These are phyloP conservation scores for Porites cylindrica DNA, from an alignment of 92 coral and sea anemone genomes.

Conservation along the genomic window DNA sequence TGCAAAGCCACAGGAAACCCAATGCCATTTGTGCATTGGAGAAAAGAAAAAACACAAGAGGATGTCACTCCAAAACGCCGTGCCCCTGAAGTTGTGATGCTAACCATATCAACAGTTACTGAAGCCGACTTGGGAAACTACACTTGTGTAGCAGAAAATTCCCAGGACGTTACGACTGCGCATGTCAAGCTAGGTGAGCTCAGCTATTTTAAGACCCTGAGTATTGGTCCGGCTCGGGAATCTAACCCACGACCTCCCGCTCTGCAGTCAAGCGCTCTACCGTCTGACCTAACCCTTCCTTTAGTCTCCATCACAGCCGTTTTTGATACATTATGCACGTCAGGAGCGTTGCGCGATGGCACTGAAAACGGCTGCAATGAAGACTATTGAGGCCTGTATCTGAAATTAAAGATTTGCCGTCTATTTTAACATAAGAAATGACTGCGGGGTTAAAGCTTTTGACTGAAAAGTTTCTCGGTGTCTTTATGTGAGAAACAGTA, in stretches of 20 bases:
- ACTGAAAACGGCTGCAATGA: neutral
- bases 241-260: too few relatives aligned
- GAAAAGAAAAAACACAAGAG: slow-evolving; percentile 29
- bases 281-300: neutral
- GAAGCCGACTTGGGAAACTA: slow-evolving; percentile 64
- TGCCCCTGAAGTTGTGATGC: slow-evolving; percentile 9
- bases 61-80: neutral
- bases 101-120: slow-evolving; percentile 37
- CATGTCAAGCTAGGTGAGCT: slow-evolving; percentile 10
- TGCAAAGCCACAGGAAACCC: slow-evolving; percentile 87
- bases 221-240: too few relatives aligned
- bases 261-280: too few relatives aligned
- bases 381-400: neutral
- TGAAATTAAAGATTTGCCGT: too few relatives aligned
- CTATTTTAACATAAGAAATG: too few relatives aligned
- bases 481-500: too few relatives aligned
- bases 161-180: neutral
- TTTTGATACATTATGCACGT: neutral
- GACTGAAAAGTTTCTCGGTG: too few relatives aligned
- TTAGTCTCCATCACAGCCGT: neutral
- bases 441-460: too few relatives aligned
- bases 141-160: slow-evolving; percentile 69
- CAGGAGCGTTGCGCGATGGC: neutral
- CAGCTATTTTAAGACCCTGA: too few relatives aligned
- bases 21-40: slow-evolving; percentile 72